Conservation (phyloP, 2,797 vertebrate species). For the Chaenodraco wilsoni region DNA sequence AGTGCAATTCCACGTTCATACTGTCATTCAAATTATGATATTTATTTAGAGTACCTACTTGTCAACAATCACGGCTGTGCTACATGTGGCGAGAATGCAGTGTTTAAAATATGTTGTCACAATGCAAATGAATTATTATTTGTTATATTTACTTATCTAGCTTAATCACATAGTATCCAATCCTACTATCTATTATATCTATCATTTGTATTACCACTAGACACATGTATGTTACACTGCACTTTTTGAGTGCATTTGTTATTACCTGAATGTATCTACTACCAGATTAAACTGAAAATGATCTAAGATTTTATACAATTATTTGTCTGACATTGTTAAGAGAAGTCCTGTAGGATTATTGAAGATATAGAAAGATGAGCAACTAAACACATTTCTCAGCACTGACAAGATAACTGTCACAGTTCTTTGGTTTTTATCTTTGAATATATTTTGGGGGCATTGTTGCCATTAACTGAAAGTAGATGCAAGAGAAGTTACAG, state of each 20-base stretch:
- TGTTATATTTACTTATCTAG: neutral
- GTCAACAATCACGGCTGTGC: constrained; percentile 4
- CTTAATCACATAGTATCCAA: neutral
- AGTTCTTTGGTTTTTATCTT: neutral
- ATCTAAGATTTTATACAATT: neutral
- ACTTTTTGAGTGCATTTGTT: neutral
- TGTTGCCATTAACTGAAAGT: neutral
- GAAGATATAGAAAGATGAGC: too few species aligned
- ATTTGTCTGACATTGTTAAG: too few species aligned
- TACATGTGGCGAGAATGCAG: neutral
- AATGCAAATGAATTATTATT: neutral
- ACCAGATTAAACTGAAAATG: neutral
- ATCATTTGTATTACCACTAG: neutral
- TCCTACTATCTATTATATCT: neutral
- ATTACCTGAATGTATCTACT: neutral
- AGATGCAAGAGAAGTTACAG: neutral
- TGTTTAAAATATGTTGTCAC: neutral
- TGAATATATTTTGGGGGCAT: neutral
- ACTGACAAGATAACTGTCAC: neutral
- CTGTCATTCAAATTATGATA: constrained; percentile 4
- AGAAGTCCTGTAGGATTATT: too few species aligned
- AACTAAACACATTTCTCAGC: too few species aligned
- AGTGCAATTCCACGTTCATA: neutral
- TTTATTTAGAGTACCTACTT: constrained; percentile 20
- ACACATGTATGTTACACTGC: neutral